phyloP scores from a whole-genome alignment of 2,113 vertebrate species.

The Tragelaphus scriptus region DNA sequence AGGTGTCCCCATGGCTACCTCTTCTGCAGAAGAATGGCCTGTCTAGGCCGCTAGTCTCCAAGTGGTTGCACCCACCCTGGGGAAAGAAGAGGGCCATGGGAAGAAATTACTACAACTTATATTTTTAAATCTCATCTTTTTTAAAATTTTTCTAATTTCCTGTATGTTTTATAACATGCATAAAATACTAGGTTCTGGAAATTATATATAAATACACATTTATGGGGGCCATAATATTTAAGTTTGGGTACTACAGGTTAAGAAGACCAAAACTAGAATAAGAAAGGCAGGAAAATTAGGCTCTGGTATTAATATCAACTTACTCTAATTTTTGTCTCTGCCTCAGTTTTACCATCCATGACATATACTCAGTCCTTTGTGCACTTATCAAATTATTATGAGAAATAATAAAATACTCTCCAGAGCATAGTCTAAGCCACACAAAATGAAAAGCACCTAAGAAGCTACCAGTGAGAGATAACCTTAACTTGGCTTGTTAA shows the following conservation, averaged over 20 bases:
- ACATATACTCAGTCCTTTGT: not conserved
- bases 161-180: not conserved
- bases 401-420: conserved; percentile 27
- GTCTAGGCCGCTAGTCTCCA: not conserved
- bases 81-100: not conserved
- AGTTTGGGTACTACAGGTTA: conserved; percentile 2
- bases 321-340: not conserved
- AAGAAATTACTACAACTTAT: not conserved
- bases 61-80: not conserved
- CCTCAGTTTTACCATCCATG: conserved; percentile 40
- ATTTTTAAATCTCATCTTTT: conserved; percentile 38
- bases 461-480: conserved; percentile 30
- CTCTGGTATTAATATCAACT: not conserved
- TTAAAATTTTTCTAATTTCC: not conserved
- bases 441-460: conserved; percentile 44
- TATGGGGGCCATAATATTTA: not conserved
- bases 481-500: not conserved
- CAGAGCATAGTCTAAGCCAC: not conserved
- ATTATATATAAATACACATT: not conserved
- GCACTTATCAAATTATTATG: not conserved
- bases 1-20: conserved; percentile 47
- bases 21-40: conserved; percentile 4
- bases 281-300: not conserved
- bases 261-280: not conserved
- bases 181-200: conserved; percentile 33